These are phyloP conservation scores for Phalanger gymnotis DNA, from an alignment of 2,797 vertebrate genomes.

Conservation along the genomic window DNA sequence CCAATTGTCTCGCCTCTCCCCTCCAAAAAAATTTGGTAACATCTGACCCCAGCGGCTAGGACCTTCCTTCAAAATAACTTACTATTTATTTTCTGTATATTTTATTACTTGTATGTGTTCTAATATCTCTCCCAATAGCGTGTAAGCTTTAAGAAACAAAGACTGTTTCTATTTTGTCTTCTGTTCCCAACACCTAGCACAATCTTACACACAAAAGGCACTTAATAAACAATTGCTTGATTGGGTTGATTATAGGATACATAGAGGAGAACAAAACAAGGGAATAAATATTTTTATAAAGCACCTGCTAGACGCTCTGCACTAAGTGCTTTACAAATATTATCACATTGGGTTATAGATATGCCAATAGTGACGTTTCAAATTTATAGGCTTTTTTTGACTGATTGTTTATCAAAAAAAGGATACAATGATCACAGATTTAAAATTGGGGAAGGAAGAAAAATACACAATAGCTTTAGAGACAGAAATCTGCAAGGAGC, in stretches of 20 bases:
- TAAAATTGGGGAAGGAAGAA: not conserved
- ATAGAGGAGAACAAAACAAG: not conserved
- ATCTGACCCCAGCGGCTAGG: not conserved
- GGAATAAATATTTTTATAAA: not conserved
- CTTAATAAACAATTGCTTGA: not conserved
- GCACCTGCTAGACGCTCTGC: not conserved
- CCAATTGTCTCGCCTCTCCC: too few relatives aligned
- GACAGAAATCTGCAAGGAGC: not conserved
- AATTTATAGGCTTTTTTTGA: slow-evolving; percentile 18
- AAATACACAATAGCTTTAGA: not conserved
- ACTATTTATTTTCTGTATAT: not conserved
- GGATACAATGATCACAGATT: slow-evolving; percentile 50
- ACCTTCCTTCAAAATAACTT: not conserved
- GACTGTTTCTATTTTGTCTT: not conserved
- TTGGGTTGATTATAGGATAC: not conserved
- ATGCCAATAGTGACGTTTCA: slow-evolving; percentile 7
- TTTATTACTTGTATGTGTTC: not conserved
- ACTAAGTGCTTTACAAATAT: not conserved
- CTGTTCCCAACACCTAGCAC: not conserved
- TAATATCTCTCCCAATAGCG: not conserved
- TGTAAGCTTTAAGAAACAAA: not conserved
- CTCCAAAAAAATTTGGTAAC: too few relatives aligned
- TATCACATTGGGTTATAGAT: not conserved
- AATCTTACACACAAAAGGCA: not conserved
- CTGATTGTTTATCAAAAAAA: not conserved